Conservation (phyloP, 64 coral and sea anemone genomes). For the Pachyseris speciosa region DNA sequence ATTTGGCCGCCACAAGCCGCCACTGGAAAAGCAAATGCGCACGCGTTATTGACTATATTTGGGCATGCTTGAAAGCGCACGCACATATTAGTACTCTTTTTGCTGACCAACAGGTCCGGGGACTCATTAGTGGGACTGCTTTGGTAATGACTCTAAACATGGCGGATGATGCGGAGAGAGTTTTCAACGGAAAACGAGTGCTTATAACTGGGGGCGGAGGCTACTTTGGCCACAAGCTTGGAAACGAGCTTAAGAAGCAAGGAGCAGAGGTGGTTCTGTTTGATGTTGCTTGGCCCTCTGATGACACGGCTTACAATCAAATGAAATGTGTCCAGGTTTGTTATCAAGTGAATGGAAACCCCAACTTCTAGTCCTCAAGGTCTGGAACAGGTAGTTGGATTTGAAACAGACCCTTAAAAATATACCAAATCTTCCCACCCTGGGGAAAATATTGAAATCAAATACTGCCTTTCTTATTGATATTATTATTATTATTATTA, state of each 20-base stretch:
- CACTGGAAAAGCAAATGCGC: no score
- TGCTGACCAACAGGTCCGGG: background rate
- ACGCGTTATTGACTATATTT: no score
- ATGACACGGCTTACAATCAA: background rate
- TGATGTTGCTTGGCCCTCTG: conserved; percentile 55
- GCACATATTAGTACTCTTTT: background rate
- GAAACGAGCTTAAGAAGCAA: conserved; percentile 45
- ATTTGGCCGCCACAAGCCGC: no score
- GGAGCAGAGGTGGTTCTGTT: conserved; percentile 79
- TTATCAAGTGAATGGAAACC: background rate
- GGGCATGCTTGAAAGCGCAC: background rate
- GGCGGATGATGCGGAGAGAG: background rate
- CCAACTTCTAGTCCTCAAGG: no score
- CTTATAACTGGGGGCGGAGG: conserved; percentile 84
- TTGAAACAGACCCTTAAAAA: no score
- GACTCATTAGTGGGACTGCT: background rate
- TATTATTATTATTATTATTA: no score
- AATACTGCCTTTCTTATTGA: no score
- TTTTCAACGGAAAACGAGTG: conserved; percentile 23
- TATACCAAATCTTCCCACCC: no score
- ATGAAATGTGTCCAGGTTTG: background rate
- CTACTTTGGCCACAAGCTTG: conserved; percentile 77
- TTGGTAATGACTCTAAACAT: no score
- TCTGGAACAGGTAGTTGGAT: no score
- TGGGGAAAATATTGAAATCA: no score